Percentiles rank a stretch among this genome's conserved stretches.
phyloP scores from a whole-genome alignment of 2,888 invertebrate species.

The Mactromeris polynyma region DNA sequence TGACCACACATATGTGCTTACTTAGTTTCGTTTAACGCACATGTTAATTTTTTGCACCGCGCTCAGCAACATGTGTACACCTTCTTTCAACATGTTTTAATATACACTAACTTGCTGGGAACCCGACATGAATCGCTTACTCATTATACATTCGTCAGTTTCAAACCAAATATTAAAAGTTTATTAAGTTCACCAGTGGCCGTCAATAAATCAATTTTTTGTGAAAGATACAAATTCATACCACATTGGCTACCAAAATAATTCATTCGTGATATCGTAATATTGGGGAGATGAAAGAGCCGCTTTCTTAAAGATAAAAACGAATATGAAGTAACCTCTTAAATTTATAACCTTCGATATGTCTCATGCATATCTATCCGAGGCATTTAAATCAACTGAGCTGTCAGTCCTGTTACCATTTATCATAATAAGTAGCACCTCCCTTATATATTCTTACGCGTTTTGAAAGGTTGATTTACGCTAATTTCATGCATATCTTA shows the following conservation, averaged over 20 bases:
- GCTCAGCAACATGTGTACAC: neutral
- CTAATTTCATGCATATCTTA: constrained; percentile 66
- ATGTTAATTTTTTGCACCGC: neutral
- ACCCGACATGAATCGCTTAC: constrained; percentile 13
- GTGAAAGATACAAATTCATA: constrained; percentile 70
- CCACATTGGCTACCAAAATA: constrained; percentile 66
- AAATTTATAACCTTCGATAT: constrained; percentile 66
- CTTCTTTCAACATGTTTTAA: constrained; percentile 20
- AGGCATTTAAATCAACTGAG: constrained; percentile 61
- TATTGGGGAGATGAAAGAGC: constrained; percentile 63
- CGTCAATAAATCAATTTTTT: constrained; percentile 48
- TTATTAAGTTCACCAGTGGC: constrained; percentile 45
- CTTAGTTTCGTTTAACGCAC: neutral
- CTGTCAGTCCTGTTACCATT: constrained; percentile 63
- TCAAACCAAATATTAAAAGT: constrained; percentile 42
- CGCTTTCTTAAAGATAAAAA: constrained; percentile 70
- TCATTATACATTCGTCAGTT: constrained; percentile 37
- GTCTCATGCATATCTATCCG: constrained; percentile 72
- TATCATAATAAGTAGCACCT: constrained; percentile 65
- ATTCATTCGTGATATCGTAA: constrained; percentile 65
- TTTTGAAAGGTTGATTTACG: constrained; percentile 59
- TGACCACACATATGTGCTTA: constrained; percentile 17
- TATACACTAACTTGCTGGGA: neutral
- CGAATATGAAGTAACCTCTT: constrained; percentile 70
- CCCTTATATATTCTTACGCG: constrained; percentile 68